These are phyloP conservation scores for Epistrophe grossulariae DNA, from an alignment of 2,888 invertebrate genomes.

Conservation along the genomic window DNA sequence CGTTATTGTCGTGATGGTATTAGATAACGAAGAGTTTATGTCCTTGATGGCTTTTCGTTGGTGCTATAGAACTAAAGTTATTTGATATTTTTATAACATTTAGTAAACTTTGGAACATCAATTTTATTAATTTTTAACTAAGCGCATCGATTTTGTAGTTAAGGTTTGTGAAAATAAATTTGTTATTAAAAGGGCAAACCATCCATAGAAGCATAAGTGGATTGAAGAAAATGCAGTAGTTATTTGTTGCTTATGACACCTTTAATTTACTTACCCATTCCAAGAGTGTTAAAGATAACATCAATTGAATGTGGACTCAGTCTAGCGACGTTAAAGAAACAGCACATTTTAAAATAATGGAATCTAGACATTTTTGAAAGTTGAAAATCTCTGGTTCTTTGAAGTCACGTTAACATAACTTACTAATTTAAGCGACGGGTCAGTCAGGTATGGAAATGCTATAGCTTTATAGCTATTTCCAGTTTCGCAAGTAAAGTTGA, in stretches of 20 bases:
- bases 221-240: constrained; percentile 63
- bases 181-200: neutral
- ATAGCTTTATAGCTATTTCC: no score
- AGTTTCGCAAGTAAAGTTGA: no score
- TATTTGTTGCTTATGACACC: constrained; percentile 72
- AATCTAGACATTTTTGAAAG: no score
- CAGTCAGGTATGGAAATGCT: no score
- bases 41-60: neutral
- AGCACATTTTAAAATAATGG: constrained; percentile 41
- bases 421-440: no score
- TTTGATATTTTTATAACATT: neutral
- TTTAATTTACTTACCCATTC: constrained; percentile 73
- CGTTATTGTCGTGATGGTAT: constrained; percentile 4
- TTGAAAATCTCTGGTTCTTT: no score
- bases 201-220: constrained; percentile 30
- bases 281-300: constrained; percentile 68
- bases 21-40: constrained; percentile 24
- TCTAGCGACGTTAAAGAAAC: neutral
- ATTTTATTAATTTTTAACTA: neutral
- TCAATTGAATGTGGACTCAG: constrained; percentile 38
- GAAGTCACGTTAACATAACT: no score
- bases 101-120: neutral
- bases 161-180: neutral
- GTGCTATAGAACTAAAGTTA: constrained; percentile 16
- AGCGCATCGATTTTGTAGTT: neutral